Evolutionary conservation across 2,797 vertebrate genomes (phyloP).

Genomic region (Crossoptilon crossoptilon): DNA sequence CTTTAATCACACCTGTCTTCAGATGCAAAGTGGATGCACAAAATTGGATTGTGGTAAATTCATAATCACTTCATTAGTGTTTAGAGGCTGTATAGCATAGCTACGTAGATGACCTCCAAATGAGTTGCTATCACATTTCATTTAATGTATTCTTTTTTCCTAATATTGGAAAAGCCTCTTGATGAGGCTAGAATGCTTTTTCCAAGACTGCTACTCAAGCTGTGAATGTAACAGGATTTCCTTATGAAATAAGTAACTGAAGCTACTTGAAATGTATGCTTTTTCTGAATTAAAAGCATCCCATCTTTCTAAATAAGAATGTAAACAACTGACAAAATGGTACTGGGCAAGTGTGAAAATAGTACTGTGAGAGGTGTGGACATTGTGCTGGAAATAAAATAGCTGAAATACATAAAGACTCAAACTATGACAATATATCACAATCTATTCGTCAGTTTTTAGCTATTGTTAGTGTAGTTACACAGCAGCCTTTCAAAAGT

Average conservation of each 20-base stretch:
- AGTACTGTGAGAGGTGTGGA: neutral
- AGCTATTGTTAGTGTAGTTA: neutral
- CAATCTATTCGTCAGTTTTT: neutral
- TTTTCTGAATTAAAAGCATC: neutral
- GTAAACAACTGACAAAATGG: neutral
- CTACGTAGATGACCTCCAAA: neutral
- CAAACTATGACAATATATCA: neutral
- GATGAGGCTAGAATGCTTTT: neutral
- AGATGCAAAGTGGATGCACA: neutral
- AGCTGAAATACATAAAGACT: neutral
- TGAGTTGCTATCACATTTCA: fast-evolving
- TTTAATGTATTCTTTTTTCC: neutral
- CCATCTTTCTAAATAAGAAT: neutral
- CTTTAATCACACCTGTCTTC: neutral
- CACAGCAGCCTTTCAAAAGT: neutral
- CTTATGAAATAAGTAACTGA: neutral
- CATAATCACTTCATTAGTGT: fast-evolving
- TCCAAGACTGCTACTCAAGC: neutral
- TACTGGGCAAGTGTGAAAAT: neutral
- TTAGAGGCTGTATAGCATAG: neutral
- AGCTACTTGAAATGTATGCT: neutral
- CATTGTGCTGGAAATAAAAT: neutral
- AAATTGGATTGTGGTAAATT: neutral
- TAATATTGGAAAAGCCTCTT: neutral
- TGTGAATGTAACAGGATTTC: neutral